Evolutionary conservation across 23 tunicate species (phyloP).

Genomic region (Trididemnum nubilum): DNA sequence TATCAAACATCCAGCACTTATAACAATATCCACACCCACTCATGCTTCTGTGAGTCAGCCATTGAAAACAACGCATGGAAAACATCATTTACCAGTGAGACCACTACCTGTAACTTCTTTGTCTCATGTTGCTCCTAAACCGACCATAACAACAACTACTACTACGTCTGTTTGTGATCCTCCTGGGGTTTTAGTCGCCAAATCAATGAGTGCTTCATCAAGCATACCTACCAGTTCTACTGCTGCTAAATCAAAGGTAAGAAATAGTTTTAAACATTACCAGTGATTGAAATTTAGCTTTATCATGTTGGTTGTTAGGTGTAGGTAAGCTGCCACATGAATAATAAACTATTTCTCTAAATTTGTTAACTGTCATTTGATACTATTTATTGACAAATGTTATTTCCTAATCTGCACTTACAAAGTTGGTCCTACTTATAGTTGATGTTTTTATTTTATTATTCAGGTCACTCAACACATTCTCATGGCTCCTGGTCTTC

Average conservation of each 20-base stretch:
- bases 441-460: too few species aligned
- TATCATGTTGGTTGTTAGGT: too few species aligned
- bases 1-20: too few species aligned
- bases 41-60: slow-evolving; percentile 20
- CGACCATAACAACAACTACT: slow-evolving; percentile 28
- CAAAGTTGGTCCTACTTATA: too few species aligned
- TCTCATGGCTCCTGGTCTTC: slow-evolving; percentile 58
- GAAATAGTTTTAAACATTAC: too few species aligned
- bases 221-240: not conserved
- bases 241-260: slow-evolving; percentile 11
- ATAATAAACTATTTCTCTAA: too few species aligned
- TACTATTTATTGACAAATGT: too few species aligned
- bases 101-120: slow-evolving; percentile 30
- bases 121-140: slow-evolving; percentile 47
- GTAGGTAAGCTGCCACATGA: too few species aligned
- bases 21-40: slow-evolving; percentile 31
- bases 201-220: slow-evolving; percentile 19
- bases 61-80: slow-evolving; percentile 36
- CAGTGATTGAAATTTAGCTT: too few species aligned
- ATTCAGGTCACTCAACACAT: slow-evolving; percentile 28
- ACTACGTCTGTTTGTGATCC: slow-evolving; percentile 45
- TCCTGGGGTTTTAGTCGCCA: slow-evolving; percentile 44
- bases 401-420: too few species aligned
- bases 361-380: too few species aligned
- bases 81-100: slow-evolving; percentile 52